phyloP scores from a whole-genome alignment of 2,888 invertebrate species.

The Harpalus rufipes region DNA sequence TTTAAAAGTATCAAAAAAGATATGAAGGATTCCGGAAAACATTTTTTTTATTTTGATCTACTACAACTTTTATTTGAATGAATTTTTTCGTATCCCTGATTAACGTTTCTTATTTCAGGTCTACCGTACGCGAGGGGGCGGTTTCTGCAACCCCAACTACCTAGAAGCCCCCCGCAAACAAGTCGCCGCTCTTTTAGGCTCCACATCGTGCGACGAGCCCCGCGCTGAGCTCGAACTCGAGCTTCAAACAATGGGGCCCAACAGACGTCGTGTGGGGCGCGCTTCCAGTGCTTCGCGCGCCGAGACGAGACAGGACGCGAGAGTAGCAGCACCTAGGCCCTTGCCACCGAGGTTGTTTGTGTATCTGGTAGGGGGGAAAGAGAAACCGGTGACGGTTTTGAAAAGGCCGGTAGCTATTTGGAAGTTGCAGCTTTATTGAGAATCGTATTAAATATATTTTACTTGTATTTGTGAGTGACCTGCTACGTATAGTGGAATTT shows the following conservation, averaged over 20 bases:
- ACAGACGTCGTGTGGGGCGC: constrained; percentile 72
- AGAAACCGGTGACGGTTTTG: constrained; percentile 87
- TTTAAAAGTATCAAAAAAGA: too few species aligned
- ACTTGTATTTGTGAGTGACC: too few species aligned
- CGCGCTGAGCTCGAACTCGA: background rate
- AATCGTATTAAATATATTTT: too few species aligned
- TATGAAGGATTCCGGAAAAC: too few species aligned
- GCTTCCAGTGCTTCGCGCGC: constrained; percentile 81
- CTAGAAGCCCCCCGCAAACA: constrained; percentile 78
- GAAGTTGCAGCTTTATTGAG: constrained; percentile 78
- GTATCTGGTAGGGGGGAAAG: constrained; percentile 88
- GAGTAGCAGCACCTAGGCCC: constrained; percentile 73
- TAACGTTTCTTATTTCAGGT: too few species aligned
- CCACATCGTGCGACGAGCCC: background rate
- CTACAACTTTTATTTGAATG: too few species aligned
- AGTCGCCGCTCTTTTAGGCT: background rate
- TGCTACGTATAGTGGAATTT: too few species aligned
- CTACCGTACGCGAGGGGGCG: constrained; percentile 75
- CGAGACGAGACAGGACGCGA: constrained; percentile 75
- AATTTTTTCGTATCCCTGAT: too few species aligned
- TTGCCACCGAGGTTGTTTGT: constrained; percentile 80
- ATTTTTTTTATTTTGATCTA: too few species aligned
- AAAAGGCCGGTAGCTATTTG: constrained; percentile 89
- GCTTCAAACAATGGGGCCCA: background rate
- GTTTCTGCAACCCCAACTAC: constrained; percentile 89